phyloP scores from a whole-genome alignment of 1,140 invertebrate genomes.

The Conus ventricosus region DNA sequence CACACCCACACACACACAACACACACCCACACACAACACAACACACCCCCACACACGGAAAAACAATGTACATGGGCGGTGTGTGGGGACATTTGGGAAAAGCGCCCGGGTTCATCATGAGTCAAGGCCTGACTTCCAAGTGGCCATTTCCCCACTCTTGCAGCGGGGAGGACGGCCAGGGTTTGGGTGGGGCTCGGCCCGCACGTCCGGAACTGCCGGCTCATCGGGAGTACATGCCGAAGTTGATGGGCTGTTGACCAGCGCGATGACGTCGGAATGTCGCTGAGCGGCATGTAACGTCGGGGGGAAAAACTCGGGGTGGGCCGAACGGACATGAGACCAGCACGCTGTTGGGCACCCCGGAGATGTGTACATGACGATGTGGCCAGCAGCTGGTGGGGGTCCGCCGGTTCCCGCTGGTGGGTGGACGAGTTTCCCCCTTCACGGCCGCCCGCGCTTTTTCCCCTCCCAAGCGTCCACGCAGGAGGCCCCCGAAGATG shows the following conservation, averaged over 20 bases:
- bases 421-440: slow-evolving; percentile 66
- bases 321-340: slow-evolving; percentile 63
- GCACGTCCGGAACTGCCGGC: slow-evolving; percentile 90
- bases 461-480: slow-evolving; percentile 73
- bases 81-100: too few species aligned
- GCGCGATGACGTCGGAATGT: slow-evolving; percentile 91
- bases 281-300: slow-evolving; percentile 81
- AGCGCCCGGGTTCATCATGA: neutral
- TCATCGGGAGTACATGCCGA: slow-evolving; percentile 96
- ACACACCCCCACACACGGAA: too few species aligned
- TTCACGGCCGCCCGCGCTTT: slow-evolving; percentile 63
- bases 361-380: slow-evolving; percentile 87
- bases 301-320: slow-evolving; percentile 56
- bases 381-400: slow-evolving; percentile 65
- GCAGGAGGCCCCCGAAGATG: slow-evolving; percentile 74
- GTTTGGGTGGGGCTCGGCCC: slow-evolving; percentile 71
- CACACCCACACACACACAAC: too few species aligned
- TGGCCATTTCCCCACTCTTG: neutral
- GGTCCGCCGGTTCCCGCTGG: slow-evolving; percentile 80
- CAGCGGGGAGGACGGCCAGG: slow-evolving; percentile 34
- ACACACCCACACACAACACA: neutral
- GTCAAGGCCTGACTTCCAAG: neutral
- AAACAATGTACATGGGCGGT: too few species aligned
- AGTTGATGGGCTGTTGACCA: slow-evolving; percentile 94
- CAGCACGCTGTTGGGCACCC: slow-evolving; percentile 82